A percentile compares a stretch with the other conserved stretches of the same genome.
Evolutionary conservation across 2,888 invertebrate species (phyloP).

Genomic region (Euplexia lucipara): DNA sequence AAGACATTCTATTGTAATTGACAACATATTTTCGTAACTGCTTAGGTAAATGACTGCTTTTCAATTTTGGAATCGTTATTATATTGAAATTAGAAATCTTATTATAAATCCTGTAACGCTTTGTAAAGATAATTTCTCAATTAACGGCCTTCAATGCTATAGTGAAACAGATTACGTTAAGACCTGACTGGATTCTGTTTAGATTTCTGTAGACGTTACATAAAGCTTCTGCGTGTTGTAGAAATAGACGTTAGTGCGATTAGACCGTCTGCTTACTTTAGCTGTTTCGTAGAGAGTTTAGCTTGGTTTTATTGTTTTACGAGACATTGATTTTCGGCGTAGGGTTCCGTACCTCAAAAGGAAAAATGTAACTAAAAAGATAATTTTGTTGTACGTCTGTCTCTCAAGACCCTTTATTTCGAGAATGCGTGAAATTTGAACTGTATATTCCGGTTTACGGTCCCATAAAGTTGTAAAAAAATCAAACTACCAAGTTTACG

Average conservation of each 20-base stretch:
- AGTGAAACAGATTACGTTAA: conserved; percentile 30
- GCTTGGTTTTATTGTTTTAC: not conserved
- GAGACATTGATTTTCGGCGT: not conserved
- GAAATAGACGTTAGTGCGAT: conserved; percentile 37
- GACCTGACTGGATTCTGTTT: conserved; percentile 21
- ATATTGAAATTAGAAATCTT: not conserved
- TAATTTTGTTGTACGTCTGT: no score
- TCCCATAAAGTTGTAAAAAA: no score
- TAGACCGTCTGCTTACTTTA: conserved; percentile 33
- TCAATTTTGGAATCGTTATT: no score
- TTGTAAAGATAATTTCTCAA: conserved; percentile 20
- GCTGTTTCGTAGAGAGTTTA: conserved; percentile 4
- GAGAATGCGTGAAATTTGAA: no score
- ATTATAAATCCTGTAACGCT: conserved; percentile 9
- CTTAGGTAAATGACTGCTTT: no score
- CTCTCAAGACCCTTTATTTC: no score
- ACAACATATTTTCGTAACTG: no score
- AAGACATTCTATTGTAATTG: no score
- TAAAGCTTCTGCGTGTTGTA: conserved; percentile 17
- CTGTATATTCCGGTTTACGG: no score
- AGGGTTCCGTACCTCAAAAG: not conserved
- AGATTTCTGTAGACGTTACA: conserved; percentile 24
- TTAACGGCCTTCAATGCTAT: conserved; percentile 6
- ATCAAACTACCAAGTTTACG: no score
- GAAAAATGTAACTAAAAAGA: no score